Conservation (phyloP, 2,797 vertebrate species). For the Distichodus sexfasciatus region DNA sequence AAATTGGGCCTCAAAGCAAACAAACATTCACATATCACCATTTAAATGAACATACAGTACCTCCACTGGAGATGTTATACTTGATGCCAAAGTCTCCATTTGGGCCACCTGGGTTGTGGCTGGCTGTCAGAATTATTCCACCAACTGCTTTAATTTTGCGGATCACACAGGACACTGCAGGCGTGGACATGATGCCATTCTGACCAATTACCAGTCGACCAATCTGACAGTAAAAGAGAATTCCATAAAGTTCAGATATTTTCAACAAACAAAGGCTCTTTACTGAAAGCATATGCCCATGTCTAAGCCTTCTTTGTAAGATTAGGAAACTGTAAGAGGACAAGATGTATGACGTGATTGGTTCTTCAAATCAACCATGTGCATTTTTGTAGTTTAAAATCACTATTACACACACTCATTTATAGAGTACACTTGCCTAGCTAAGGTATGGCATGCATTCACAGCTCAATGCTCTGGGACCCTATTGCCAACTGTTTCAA, state of each 20-base stretch:
- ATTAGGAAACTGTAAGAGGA: too few relatives aligned
- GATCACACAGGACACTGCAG: slow-evolving; percentile 96
- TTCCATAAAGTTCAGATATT: slow-evolving; percentile 2
- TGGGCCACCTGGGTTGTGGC: slow-evolving; percentile 95
- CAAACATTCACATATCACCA: background rate
- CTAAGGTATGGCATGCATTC: too few relatives aligned
- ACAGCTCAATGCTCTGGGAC: too few relatives aligned
- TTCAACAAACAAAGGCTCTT: too few relatives aligned
- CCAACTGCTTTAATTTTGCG: slow-evolving; percentile 93
- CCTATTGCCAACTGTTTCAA: too few relatives aligned
- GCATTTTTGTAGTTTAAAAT: too few relatives aligned
- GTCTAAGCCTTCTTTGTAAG: too few relatives aligned
- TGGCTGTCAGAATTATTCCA: slow-evolving; percentile 96
- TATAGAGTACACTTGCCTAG: too few relatives aligned
- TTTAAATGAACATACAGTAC: slow-evolving; percentile 65
- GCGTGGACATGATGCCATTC: slow-evolving; percentile 96
- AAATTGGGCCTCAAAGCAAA: background rate
- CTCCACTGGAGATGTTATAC: slow-evolving; percentile 94
- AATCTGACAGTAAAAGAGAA: slow-evolving; percentile 73
- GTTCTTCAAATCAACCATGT: too few relatives aligned
- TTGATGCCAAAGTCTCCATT: slow-evolving; percentile 97
- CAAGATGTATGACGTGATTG: too few relatives aligned
- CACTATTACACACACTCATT: too few relatives aligned
- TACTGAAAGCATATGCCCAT: too few relatives aligned
- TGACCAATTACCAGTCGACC: slow-evolving; percentile 91